These are phyloP conservation scores for Drosophila glabriapex DNA, from an alignment of 2,888 invertebrate genomes.

Conservation along the genomic window DNA sequence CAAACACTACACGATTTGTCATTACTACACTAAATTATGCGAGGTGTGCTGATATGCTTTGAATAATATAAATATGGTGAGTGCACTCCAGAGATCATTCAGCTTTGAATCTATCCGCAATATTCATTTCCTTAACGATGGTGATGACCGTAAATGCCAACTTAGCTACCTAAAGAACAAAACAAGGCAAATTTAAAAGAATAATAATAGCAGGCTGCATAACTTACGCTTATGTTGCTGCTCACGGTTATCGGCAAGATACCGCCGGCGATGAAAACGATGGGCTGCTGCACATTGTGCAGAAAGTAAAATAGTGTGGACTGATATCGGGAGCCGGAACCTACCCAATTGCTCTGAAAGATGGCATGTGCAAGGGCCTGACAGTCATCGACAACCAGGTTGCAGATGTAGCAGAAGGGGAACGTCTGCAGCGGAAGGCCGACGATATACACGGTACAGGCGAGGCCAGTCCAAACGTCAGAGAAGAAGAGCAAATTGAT, in stretches of 20 bases:
- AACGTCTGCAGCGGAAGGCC: constrained; percentile 69
- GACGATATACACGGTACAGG: constrained; percentile 58
- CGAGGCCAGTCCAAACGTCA: constrained; percentile 62
- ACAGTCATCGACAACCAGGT: constrained; percentile 71
- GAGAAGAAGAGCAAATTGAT: constrained; percentile 72
- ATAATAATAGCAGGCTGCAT: not conserved
- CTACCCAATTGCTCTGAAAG: constrained; percentile 76
- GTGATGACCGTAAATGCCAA: constrained; percentile 70
- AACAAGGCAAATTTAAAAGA: too few species aligned
- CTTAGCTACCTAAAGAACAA: constrained; percentile 57
- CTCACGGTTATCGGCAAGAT: constrained; percentile 66
- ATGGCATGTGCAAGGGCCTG: constrained; percentile 60
- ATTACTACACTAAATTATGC: too few species aligned
- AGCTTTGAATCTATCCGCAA: constrained; percentile 56
- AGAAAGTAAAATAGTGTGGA: constrained; percentile 66
- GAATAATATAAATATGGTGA: too few species aligned
- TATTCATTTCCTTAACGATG: not conserved
- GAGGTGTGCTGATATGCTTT: constrained; percentile 1
- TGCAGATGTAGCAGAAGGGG: constrained; percentile 76
- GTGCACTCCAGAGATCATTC: constrained; percentile 19
- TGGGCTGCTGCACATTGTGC: constrained; percentile 67
- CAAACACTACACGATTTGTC: too few species aligned
- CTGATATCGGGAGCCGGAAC: constrained; percentile 58
- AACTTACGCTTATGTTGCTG: constrained; percentile 71
- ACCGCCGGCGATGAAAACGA: constrained; percentile 65